Evolutionary conservation across 1,140 invertebrate genomes (phyloP).

Genomic region (Drosophila murphyi): DNA sequence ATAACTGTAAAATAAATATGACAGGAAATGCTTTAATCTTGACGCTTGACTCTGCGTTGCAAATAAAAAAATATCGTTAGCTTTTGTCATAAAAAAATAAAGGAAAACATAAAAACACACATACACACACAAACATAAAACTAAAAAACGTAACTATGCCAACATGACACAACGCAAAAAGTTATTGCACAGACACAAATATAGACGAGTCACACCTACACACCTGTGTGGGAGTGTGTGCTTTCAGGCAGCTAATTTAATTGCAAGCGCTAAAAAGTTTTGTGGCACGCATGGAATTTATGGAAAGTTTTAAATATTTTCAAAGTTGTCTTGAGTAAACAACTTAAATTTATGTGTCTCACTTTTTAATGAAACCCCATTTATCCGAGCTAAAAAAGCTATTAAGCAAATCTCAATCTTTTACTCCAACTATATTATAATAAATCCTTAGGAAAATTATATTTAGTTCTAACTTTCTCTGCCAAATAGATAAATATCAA

Average conservation of each 20-base stretch:
- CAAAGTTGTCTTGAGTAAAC: constrained; percentile 38
- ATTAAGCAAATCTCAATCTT: constrained; percentile 1
- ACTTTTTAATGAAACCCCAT: constrained; percentile 34
- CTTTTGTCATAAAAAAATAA: constrained; percentile 27
- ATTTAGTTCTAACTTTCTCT: background rate
- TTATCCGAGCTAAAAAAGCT: background rate
- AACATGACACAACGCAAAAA: constrained; percentile 50
- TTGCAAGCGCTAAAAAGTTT: constrained; percentile 69
- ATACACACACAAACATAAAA: too few relatives aligned
- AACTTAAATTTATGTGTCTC: constrained; percentile 32
- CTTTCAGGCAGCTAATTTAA: constrained; percentile 67
- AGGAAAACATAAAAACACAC: background rate
- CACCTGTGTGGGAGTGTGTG: constrained; percentile 14
- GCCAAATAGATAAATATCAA: constrained; percentile 14
- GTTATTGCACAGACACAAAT: constrained; percentile 38
- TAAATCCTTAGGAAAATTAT: constrained; percentile 4
- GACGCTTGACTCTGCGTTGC: constrained; percentile 13
- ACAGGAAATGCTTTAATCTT: constrained; percentile 53
- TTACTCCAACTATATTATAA: background rate
- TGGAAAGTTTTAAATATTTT: constrained; percentile 52
- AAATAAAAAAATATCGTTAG: constrained; percentile 17
- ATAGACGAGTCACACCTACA: background rate
- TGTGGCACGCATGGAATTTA: constrained; percentile 65
- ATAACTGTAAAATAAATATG: constrained; percentile 57
- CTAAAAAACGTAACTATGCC: constrained; percentile 48